phyloP scores from a whole-genome alignment of 2,113 vertebrate species.

The Pitta sordida region DNA sequence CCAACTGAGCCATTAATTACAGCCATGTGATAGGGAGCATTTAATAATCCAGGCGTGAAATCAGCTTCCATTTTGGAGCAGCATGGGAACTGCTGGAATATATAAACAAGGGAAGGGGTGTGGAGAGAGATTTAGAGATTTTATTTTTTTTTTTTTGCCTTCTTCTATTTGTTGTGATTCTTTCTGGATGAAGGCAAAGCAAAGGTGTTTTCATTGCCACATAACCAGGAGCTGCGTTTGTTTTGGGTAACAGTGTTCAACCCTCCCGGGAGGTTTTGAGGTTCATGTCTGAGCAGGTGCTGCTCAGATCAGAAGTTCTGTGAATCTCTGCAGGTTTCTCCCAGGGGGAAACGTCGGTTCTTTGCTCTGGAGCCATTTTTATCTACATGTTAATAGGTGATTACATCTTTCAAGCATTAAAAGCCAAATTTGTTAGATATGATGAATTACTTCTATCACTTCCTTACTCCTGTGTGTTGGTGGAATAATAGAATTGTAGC shows the following conservation, averaged over 20 bases:
- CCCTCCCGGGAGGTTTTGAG: slow-evolving; percentile 13
- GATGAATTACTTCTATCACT: background rate
- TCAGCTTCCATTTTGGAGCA: background rate
- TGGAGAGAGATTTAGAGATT: no score
- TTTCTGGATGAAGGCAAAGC: background rate
- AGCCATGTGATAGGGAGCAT: background rate
- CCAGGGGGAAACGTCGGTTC: background rate
- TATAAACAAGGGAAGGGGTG: background rate
- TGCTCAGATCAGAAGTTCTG: slow-evolving; percentile 4
- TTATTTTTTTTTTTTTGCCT: background rate
- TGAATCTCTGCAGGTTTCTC: background rate
- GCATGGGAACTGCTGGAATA: background rate
- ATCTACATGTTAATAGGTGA: background rate
- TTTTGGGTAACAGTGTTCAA: background rate
- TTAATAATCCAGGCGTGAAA: slow-evolving; percentile 16
- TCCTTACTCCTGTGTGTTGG: background rate
- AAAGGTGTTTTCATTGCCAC: background rate
- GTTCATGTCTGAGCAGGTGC: slow-evolving; percentile 24
- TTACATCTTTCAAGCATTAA: background rate
- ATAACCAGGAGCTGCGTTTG: background rate
- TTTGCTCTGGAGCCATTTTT: background rate
- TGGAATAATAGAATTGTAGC: background rate
- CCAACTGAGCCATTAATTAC: slow-evolving; percentile 11
- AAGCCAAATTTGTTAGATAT: background rate
- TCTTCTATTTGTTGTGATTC: background rate